Evolutionary conservation across 2,797 vertebrate genomes (phyloP), one percentile per base, ranked within the genome.

Genomic region (Sebastes aleutianus): DNA sequence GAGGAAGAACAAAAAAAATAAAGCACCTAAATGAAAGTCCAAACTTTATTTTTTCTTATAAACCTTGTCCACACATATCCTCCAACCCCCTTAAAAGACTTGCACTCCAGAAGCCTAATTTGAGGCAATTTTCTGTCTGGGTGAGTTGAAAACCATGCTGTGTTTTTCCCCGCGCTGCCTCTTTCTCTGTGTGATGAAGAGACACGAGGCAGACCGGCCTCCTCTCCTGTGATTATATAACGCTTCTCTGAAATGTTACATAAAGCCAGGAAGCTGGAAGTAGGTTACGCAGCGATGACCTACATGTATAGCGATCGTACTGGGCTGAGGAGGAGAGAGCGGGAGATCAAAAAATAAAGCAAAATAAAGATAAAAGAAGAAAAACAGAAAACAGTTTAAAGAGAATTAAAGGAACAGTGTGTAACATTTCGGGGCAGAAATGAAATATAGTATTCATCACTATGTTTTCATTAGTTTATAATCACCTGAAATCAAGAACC

Each of bases 181-280:
- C 59, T 79, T 22, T 79, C 43, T 83, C 65, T 76, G 80, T 61
- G 18, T 71, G 69, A 76, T 62, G 69, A 84, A 34, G 66, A 84
- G 78, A 84, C 63, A 56, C 22, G 47, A 26, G 70, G 58, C 72
- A 70, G 57, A 72, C 80, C 65, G 74, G 75, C 87, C 76, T 71
- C 77, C 76, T 83, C 82, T 70, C 58, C 54, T 66, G 63, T 66
- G 71, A 83, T 96, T 96, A 93, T 79, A 69, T 85, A 96, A 96
- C 47, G 0, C 29, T 93, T 94, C 91, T 81, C 56, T 62, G 90
- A 93, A 90, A 75, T 20, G 76, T 96, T 96, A 90, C 79, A 79
- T 94, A 95, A 96, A 70, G 26, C 72, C 87, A 84, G 91, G 87
- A 91, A 88, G 90, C 80, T 75, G 57, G 22, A 95, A 91, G 75